phyloP scores from a whole-genome alignment of 2,113 vertebrate species.

The Panthera tigris region DNA sequence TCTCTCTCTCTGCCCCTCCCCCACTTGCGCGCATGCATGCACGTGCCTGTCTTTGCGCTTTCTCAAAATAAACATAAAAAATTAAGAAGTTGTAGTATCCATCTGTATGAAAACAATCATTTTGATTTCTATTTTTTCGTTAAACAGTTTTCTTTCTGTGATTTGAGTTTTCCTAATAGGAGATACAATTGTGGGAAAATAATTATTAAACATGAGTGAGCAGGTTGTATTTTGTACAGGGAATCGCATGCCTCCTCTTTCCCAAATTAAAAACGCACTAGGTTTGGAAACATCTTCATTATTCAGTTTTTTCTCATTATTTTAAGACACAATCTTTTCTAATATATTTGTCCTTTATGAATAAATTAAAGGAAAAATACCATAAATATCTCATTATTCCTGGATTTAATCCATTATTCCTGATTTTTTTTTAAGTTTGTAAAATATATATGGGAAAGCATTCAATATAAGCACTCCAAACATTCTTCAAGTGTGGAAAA shows the following conservation, averaged over 20 bases:
- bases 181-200: background rate
- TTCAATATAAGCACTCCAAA: background rate
- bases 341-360: conserved; percentile 14
- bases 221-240: background rate
- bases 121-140: background rate
- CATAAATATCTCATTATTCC: conserved; percentile 12
- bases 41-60: too few relatives aligned
- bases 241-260: background rate
- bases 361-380: conserved; percentile 7
- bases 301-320: conserved; percentile 2
- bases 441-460: conserved; percentile 16
- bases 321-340: background rate
- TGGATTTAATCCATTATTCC: background rate
- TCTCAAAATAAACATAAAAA: too few relatives aligned
- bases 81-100: background rate
- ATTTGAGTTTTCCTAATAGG: background rate
- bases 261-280: background rate
- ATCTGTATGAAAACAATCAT: background rate
- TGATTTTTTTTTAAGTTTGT: conserved; percentile 13
- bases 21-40: too few relatives aligned
- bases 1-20: too few relatives aligned
- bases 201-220: background rate
- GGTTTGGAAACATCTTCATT: background rate
- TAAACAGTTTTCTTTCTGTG: conserved; percentile 6
- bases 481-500: background rate